Conservation (phyloP, 2,888 invertebrate species). For the Malachius bipustulatus region DNA sequence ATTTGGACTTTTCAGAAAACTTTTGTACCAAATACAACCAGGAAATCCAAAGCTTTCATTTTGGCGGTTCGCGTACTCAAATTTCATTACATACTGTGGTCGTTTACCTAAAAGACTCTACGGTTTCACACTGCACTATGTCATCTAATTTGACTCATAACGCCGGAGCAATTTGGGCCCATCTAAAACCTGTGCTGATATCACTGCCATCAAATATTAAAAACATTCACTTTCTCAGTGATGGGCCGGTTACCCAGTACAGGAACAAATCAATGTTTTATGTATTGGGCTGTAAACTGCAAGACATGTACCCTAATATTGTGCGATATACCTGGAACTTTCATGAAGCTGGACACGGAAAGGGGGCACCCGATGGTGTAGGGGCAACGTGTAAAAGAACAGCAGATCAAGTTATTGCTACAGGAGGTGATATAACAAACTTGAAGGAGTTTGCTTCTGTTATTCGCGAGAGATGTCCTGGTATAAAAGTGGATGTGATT, state of each 20-base stretch:
- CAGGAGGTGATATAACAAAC: conserved; percentile 25
- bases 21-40: conserved; percentile 11
- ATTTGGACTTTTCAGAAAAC: conserved; percentile 13
- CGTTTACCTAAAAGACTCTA: too few relatives aligned
- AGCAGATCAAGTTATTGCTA: conserved; percentile 25
- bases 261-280: too few relatives aligned
- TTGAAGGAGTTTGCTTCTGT: conserved; percentile 19
- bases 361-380: conserved; percentile 27
- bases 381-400: conserved; percentile 28
- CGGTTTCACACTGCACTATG: conserved; percentile 25
- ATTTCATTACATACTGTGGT: conserved; percentile 16
- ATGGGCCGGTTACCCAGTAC: too few relatives aligned
- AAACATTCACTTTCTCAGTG: conserved; percentile 7
- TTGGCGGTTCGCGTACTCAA: conserved; percentile 16
- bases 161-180: conserved; percentile 6
- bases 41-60: conserved; percentile 16
- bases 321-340: conserved; percentile 6
- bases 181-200: conserved; percentile 4
- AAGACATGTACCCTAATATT: conserved; percentile 18
- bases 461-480: conserved; percentile 17
- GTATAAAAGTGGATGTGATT: conserved; percentile 17
- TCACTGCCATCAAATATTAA: conserved; percentile 5
- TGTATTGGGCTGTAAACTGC: not conserved
- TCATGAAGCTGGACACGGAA: conserved; percentile 6
- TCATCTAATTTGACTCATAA: conserved; percentile 24